These are phyloP conservation scores for Myiagra hebetior DNA, from an alignment of 2,113 vertebrate genomes.

Conservation along the genomic window DNA sequence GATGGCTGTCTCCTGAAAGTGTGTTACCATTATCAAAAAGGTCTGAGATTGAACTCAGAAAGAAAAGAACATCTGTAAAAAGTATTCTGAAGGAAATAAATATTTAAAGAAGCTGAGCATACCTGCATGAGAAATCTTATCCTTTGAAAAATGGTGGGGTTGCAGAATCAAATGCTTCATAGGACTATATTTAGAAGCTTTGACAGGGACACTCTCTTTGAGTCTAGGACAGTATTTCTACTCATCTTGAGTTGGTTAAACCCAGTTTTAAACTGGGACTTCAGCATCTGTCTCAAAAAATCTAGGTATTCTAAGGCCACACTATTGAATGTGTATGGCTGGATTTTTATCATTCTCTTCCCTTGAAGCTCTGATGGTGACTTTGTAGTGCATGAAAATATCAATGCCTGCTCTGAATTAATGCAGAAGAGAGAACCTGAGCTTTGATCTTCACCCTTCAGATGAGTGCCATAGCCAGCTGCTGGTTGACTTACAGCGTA, in stretches of 20 bases:
- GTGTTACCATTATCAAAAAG: background rate
- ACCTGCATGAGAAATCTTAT: background rate
- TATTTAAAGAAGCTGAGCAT: background rate
- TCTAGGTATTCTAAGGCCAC: background rate
- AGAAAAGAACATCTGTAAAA: background rate
- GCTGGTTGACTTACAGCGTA: background rate
- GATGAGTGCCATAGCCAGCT: background rate
- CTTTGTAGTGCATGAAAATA: background rate
- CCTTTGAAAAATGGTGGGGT: background rate
- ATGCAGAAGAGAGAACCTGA: background rate
- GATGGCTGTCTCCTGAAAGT: background rate
- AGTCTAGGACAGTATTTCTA: background rate
- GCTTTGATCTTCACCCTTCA: background rate
- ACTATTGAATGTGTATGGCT: background rate
- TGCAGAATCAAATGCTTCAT: background rate
- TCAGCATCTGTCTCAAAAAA: background rate
- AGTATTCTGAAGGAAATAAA: background rate
- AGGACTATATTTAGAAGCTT: background rate
- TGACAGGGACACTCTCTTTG: background rate
- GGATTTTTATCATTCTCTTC: background rate
- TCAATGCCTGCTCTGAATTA: background rate
- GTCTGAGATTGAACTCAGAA: background rate
- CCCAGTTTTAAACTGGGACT: background rate
- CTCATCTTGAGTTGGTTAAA: background rate
- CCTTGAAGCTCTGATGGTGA: background rate